Percentiles rank a stretch among this genome's conserved stretches.
phyloP scores from a whole-genome alignment of 2,888 invertebrate species.

The Apantesis nais region DNA sequence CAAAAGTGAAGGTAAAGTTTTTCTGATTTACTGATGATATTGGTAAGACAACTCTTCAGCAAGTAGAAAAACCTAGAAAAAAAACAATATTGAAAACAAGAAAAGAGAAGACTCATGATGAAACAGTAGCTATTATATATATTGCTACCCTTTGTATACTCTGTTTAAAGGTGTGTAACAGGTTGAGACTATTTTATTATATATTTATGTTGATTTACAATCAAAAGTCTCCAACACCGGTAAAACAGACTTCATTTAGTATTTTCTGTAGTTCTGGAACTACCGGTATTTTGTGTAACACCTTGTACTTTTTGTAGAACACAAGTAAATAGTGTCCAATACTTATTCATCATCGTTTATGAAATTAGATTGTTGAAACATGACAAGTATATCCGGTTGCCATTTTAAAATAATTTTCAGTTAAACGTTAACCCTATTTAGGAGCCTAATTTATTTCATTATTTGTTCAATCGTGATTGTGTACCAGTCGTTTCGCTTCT shows the following conservation, averaged over 20 bases:
- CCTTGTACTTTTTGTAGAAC: not conserved
- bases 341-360: not conserved
- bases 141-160: too few species aligned
- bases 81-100: not conserved
- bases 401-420: slow-evolving; percentile 36
- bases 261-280: not conserved
- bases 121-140: too few species aligned
- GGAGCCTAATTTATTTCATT: slow-evolving; percentile 30
- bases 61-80: not conserved
- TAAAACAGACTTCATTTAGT: not conserved
- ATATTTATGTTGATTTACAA: too few species aligned
- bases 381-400: slow-evolving; percentile 39
- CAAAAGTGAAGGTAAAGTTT: not conserved
- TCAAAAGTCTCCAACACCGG: too few species aligned
- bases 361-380: slow-evolving; percentile 21
- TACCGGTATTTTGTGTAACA: not conserved
- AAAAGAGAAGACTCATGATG: too few species aligned
- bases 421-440: slow-evolving; percentile 26
- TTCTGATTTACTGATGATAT: not conserved
- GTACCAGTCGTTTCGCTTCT: slow-evolving; percentile 42
- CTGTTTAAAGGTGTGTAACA: too few species aligned
- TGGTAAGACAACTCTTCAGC: not conserved
- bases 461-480: slow-evolving; percentile 28
- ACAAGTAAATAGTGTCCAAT: not conserved
- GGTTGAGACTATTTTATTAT: too few species aligned